These are phyloP conservation scores for Meiosimyza decipiens DNA, from an alignment of 2,888 invertebrate genomes.

Conservation along the genomic window DNA sequence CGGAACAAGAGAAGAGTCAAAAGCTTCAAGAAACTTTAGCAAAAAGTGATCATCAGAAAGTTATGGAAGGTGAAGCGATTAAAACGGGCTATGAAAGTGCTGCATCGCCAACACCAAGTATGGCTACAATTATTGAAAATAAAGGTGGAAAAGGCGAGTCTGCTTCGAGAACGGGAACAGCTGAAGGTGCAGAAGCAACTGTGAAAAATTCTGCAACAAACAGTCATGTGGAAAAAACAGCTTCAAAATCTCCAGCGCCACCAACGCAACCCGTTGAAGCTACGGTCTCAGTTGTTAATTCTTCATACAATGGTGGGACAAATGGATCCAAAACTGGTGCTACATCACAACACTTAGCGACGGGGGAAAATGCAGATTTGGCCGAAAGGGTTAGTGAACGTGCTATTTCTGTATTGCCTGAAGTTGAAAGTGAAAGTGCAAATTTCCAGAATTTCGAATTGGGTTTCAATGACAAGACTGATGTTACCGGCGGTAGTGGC, in stretches of 20 bases:
- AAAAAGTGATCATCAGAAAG: constrained; percentile 50
- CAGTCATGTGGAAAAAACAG: neutral
- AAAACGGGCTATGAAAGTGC: constrained; percentile 42
- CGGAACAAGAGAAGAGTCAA: constrained; percentile 57
- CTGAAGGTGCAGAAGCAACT: constrained; percentile 48
- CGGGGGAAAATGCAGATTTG: constrained; percentile 36
- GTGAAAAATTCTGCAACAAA: constrained; percentile 28
- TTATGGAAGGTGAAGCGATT: constrained; percentile 16
- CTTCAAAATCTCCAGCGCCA: constrained; percentile 56
- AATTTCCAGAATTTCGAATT: constrained; percentile 65
- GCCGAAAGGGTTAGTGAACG: constrained; percentile 65
- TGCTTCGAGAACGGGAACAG: constrained; percentile 52
- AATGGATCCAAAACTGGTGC: constrained; percentile 1
- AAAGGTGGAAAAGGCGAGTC: constrained; percentile 46
- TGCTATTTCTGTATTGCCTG: constrained; percentile 71
- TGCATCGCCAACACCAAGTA: constrained; percentile 56
- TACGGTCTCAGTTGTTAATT: constrained; percentile 60
- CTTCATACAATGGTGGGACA: constrained; percentile 36
- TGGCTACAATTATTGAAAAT: constrained; percentile 54
- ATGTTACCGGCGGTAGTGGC: constrained; percentile 24
- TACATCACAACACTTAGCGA: constrained; percentile 18
- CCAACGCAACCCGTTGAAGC: constrained; percentile 64
- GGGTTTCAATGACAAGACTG: constrained; percentile 37
- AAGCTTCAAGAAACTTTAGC: constrained; percentile 56
- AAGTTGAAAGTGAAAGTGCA: constrained; percentile 73